phyloP scores from a whole-genome alignment of 2,888 invertebrate genomes.

The Orchestes rusci region DNA sequence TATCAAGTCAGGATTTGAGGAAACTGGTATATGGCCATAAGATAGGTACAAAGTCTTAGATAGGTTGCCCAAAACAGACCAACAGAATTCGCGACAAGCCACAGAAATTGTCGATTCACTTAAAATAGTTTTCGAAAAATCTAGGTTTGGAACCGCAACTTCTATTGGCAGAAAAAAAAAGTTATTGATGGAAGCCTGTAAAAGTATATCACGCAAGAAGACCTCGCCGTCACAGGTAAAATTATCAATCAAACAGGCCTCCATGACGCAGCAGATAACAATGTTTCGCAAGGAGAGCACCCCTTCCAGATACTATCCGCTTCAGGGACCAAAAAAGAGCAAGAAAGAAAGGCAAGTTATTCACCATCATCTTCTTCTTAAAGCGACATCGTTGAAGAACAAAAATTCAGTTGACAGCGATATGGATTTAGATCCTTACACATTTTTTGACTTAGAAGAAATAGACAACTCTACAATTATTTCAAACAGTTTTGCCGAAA shows the following conservation, averaged over 20 bases:
- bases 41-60: constrained; percentile 7
- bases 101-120: constrained; percentile 5
- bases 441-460: neutral
- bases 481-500: neutral
- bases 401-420: neutral
- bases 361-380: neutral
- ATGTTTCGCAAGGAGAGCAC: constrained; percentile 10
- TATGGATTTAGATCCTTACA: neutral
- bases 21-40: constrained; percentile 8
- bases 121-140: constrained; percentile 8
- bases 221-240: constrained; percentile 9
- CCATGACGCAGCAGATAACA: too few species aligned
- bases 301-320: constrained; percentile 4
- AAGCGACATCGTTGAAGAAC: neutral
- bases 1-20: constrained; percentile 13
- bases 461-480: neutral
- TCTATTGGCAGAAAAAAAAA: constrained; percentile 10
- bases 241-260: too few species aligned
- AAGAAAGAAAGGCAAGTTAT: neutral
- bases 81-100: constrained; percentile 10
- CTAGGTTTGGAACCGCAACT: constrained; percentile 12
- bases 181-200: constrained; percentile 7
- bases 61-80: constrained; percentile 14
- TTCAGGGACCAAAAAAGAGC: constrained; percentile 7
- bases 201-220: constrained; percentile 13